Evolutionary conservation across 1,140 invertebrate genomes (phyloP), one percentile per base, ranked within the genome.

Genomic region (Neodiprion fabricii): DNA sequence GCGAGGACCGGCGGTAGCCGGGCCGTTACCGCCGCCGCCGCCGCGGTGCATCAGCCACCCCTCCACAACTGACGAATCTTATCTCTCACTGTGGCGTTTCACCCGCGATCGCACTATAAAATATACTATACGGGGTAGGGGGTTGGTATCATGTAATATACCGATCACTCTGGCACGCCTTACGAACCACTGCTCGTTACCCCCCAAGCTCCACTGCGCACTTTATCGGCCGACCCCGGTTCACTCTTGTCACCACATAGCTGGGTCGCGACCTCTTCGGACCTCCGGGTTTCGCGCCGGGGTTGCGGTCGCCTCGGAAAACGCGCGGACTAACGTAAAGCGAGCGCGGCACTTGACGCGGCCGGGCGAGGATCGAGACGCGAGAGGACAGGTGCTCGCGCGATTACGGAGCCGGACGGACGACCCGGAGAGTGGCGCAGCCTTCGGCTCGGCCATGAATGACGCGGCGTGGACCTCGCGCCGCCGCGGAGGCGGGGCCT

Each of bases 21-120:
- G 82, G 84, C 81, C 82, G 80, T 80, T 82, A 76, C 79, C 79
- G 78, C 79, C 81, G 82, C 84, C 85, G 79, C 83, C 85, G 76
- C 79, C 83, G 81, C 82, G 86, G 85, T 90, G 88, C 89, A 91
- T 90, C 83, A 89, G 86, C 86, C 87, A 89, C 81, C 82, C 85
- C 82, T 85, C 87, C 85, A 87, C 84, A 81, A 81, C 85, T 84
- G 79, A 82, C 70, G 75, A 61, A 61, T 12, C 53, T 61, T 61
- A 61, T 17, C 4, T 61, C 53, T 61, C 53, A 61, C 53, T 14
- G 9, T 61, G 0, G 53, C 4, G 53, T 12, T 40, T 12, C 53
- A 61, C 53, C 53, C 53, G 28, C 28, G 11, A 17, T 1, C 9
- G 53, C 53, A 61, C 53, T 61, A 9, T 61, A 17, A 7, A 61